phyloP scores from a whole-genome alignment of 2,113 vertebrate species.

The Nansenia antarctica region DNA sequence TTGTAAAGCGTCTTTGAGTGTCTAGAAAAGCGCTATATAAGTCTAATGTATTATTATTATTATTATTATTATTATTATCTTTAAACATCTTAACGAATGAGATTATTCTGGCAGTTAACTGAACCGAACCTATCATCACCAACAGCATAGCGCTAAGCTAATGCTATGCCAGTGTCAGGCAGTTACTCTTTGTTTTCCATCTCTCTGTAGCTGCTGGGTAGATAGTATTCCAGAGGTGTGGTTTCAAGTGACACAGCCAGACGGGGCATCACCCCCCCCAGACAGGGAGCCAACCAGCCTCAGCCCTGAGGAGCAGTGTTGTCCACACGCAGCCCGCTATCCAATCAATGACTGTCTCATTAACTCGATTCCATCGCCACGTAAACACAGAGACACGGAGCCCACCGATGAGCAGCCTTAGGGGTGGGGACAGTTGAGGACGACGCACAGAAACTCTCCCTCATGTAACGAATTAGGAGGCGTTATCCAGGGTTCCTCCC shows the following conservation, averaged over 20 bases:
- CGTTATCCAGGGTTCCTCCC: too few species aligned
- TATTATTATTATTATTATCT: too few species aligned
- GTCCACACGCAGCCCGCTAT: background rate
- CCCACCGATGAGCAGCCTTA: background rate
- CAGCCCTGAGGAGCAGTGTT: background rate
- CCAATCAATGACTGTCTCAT: slow-evolving; percentile 5
- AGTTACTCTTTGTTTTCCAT: background rate
- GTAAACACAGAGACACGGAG: background rate
- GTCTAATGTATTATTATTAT: too few species aligned
- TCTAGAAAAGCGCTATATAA: too few species aligned
- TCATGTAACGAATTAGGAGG: background rate
- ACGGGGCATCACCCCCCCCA: background rate
- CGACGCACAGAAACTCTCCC: background rate
- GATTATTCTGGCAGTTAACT: background rate
- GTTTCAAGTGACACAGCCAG: background rate
- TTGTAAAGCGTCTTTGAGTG: too few species aligned
- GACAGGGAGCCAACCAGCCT: background rate
- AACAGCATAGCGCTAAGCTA: background rate
- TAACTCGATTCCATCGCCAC: background rate
- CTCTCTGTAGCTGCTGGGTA: background rate
- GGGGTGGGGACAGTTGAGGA: background rate
- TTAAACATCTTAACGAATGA: background rate
- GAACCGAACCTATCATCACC: background rate
- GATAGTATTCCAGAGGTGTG: background rate
- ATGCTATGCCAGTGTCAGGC: background rate